Base-by-base conservation (phyloP, 2,797 vertebrate species). In the Phalanger gymnotis region DNA sequence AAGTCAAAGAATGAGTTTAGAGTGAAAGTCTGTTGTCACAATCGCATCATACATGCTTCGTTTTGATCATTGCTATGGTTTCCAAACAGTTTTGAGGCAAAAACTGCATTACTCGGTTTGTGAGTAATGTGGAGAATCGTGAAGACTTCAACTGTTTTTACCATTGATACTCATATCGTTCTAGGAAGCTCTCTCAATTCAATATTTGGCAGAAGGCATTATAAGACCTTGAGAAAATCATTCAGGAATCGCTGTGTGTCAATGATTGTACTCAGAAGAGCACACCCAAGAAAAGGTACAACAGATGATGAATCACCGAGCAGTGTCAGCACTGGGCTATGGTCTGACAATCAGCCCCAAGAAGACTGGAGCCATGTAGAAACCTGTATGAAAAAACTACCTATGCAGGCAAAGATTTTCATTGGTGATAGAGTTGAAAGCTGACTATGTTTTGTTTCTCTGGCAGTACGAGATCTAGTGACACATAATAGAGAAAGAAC, bases 101-200 rank as follows among this genome's bases (percentile, higher is more conserved):
- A n/a, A 81, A 47, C 6, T 47, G 5, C 66, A 81, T 22, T 25
- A 94, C 94, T 66, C 10, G 34, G 40, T 30, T 54, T 91, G 31
- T 93, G 52, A 96, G 66, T 97, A 94, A 94, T 92, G 81, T 92
- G 96, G 95, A 87, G 58, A 93, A 4, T 87, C 9, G 51, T 27
- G 73, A 87, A 51, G 25, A 87, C 22, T 94, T 90, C 58, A 94
- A 58, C 34, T 25, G 57, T 96, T 94, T 96, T 92, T 95, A 51
- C 66, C 95, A 31, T 5, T 87, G 81, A 94, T 92, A 96, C 93
- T 96, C 87, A 90, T 93, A 95, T 57, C 81, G 91, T 95, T 98
- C 96, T 97, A 97, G 97, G 97, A 97, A 98, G 90, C 53, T 95
- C 73, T 97, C 95, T 97, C 95, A 96, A 66, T 52, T 97, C 94